Evolutionary conservation across 1,140 invertebrate species (phyloP).

Genomic region (Zeugodacus cucurbitae): DNA sequence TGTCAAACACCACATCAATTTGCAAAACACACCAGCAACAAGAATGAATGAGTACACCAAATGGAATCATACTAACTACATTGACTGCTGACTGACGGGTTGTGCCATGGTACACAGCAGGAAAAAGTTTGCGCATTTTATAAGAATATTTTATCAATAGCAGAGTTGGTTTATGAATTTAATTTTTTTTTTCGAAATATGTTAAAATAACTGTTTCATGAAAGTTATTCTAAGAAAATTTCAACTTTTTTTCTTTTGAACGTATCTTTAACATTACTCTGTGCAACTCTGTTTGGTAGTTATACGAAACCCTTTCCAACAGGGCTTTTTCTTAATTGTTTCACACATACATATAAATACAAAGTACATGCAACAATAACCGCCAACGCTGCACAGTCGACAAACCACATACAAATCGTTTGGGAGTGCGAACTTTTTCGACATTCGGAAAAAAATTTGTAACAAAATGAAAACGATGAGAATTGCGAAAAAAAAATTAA

Average conservation of each 20-base stretch:
- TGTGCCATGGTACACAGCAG: background rate
- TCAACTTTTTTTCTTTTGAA: background rate
- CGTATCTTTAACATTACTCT: background rate
- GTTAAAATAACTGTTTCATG: too few relatives aligned
- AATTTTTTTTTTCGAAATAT: too few relatives aligned
- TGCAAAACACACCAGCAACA: slow-evolving; percentile 47
- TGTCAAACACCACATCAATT: slow-evolving; percentile 66
- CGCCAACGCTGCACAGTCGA: background rate
- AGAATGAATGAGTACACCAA: background rate
- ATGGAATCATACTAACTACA: background rate
- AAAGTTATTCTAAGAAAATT: background rate
- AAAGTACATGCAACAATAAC: background rate
- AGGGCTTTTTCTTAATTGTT: too few relatives aligned
- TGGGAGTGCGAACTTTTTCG: background rate
- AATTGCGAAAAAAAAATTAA: background rate
- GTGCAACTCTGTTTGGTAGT: background rate
- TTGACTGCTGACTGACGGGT: background rate
- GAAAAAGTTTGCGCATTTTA: background rate
- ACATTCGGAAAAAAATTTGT: background rate
- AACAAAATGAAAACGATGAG: background rate
- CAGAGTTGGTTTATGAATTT: too few relatives aligned
- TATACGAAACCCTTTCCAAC: background rate
- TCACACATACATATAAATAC: background rate
- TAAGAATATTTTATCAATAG: too few relatives aligned
- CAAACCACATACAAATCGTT: background rate